A percentile compares a stretch with the other conserved stretches of the same genome.
phyloP scores from a whole-genome alignment of 2,888 invertebrate species.

The Brenthis ino region DNA sequence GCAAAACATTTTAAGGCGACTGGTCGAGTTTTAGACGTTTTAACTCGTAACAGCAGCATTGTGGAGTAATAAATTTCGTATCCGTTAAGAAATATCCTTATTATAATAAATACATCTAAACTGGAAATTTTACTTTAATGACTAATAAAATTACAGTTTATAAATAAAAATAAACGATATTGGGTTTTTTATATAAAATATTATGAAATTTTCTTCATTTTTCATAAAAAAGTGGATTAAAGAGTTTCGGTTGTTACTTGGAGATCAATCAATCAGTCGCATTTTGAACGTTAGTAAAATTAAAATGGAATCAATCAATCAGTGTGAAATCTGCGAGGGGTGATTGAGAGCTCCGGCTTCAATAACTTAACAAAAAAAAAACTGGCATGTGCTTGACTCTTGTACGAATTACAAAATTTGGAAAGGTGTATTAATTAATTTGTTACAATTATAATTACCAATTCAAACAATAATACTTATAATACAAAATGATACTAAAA shows the following conservation, averaged over 20 bases:
- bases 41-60: neutral
- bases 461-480: too few species aligned
- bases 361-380: conserved; percentile 54
- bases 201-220: conserved; percentile 3
- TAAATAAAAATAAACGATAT: neutral
- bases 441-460: too few species aligned
- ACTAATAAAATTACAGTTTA: neutral
- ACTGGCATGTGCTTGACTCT: conserved; percentile 38
- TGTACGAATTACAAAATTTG: neutral
- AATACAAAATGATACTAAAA: too few species aligned
- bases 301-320: conserved; percentile 68
- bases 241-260: conserved; percentile 9
- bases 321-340: conserved; percentile 55
- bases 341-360: conserved; percentile 54
- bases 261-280: conserved; percentile 25
- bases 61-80: neutral
- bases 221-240: conserved; percentile 22
- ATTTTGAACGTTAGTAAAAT: conserved; percentile 45
- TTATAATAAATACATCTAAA: neutral
- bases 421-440: too few species aligned
- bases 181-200: too few species aligned
- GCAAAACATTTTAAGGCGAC: conserved; percentile 12
- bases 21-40: conserved; percentile 1
- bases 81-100: neutral
- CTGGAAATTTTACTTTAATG: neutral